Conservation (phyloP, 2,113 vertebrate species). For the Geothlypis trichas region DNA sequence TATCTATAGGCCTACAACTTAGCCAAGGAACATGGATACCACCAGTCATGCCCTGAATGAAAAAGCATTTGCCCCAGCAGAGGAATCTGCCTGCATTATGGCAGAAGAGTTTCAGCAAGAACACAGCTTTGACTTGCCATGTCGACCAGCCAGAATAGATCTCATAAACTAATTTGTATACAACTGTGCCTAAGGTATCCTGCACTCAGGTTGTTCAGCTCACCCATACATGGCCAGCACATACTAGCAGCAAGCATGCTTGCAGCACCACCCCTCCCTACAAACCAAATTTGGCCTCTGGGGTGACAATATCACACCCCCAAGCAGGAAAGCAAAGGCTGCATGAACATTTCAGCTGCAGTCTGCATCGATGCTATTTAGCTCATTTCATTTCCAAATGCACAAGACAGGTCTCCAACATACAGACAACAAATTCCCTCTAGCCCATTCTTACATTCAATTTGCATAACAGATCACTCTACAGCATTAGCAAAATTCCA, state of each 20-base stretch:
- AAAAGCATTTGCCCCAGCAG: not conserved
- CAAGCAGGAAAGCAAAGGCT: not conserved
- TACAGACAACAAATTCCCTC: not conserved
- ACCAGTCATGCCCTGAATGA: rapidly evolving
- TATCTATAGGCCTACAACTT: not conserved
- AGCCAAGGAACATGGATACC: not conserved
- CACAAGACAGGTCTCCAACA: not conserved
- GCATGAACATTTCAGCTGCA: not conserved
- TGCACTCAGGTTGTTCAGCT: not conserved
- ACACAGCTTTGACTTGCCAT: not conserved
- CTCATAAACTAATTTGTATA: not conserved
- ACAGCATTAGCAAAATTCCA: slow-evolving; percentile 33
- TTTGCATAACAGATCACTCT: slow-evolving; percentile 42
- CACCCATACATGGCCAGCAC: not conserved
- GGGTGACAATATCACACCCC: rapidly evolving
- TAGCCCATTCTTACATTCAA: not conserved
- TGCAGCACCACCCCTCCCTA: not conserved
- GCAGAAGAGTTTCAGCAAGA: not conserved
- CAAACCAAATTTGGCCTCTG: not conserved
- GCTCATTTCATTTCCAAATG: not conserved
- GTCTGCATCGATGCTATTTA: rapidly evolving
- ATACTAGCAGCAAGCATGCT: not conserved
- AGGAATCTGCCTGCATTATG: not conserved
- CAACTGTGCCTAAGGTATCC: not conserved
- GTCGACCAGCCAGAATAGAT: not conserved